Evolutionary conservation across 2,888 invertebrate species (phyloP), one percentile per base, ranked within the genome.

Genomic region (Desoria tigrina): DNA sequence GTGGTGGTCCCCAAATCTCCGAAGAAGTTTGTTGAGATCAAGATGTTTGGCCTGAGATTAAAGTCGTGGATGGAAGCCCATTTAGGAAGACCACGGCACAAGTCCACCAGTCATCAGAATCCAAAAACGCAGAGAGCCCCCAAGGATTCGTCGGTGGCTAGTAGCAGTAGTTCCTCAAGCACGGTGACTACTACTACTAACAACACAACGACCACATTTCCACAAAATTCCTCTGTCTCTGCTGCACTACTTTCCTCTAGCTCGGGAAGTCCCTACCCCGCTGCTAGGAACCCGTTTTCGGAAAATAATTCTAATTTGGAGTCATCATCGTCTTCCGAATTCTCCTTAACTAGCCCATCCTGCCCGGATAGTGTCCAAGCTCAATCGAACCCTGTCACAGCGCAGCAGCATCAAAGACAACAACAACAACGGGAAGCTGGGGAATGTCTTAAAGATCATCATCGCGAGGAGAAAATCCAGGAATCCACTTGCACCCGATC

Each of bases 21-120:
- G 49, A 60, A 62, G 54, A 56, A 57, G 60, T 66, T 67, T 61
- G 62, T 54, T 49, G 49, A 66, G 65, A 70, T 71, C 71, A 74
- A 71, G 63, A 76, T 76, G 76, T 75, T 76, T 69, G 75, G 76
- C 55, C 60, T 68, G 64, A 74, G 70, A 73, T 72, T 76, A 54
- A 76, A 76, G 66, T 74, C 74, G 69, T 76, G 76, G 76, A 75
- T 76, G 76, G 75, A 76, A 74, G 69, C 73, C 68, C 73, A 76
- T 69, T 73, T 76, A 70, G 76, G 74, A 65, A 66, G 72, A 69
- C 69, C 68, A 39, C 71, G 73, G 63, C 68, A 68, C 58, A 70
- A 68, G 65, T 66, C 70, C 66, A 72, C 66, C 42, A 62, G 55
- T 66, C 66, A 68, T 63, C 63, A 63, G 39, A 66, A 61, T 61